Evolutionary conservation across 1,140 invertebrate genomes (phyloP).

Genomic region (Eumaeus atala): DNA sequence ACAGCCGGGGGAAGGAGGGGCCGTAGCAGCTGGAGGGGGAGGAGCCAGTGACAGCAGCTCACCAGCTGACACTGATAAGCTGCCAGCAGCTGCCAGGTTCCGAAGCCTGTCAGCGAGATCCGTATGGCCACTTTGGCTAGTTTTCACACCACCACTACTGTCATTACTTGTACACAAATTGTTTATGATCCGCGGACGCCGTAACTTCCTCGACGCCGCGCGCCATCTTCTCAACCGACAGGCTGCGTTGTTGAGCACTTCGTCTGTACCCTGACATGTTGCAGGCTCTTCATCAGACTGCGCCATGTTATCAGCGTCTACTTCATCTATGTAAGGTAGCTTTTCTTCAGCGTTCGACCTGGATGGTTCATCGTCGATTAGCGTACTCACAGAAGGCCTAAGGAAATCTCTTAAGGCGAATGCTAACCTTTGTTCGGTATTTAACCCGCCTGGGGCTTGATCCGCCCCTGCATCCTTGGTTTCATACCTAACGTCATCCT

Average conservation of each 20-base stretch:
- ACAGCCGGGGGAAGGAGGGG: conserved; percentile 59
- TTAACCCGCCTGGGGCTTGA: conserved; percentile 41
- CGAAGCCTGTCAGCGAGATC: conserved; percentile 64
- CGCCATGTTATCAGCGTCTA: conserved; percentile 33
- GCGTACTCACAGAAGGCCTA: conserved; percentile 34
- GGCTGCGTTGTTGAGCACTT: conserved; percentile 61
- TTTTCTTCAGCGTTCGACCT: conserved; percentile 39
- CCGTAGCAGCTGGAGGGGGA: conserved; percentile 63
- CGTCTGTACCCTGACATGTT: conserved; percentile 49
- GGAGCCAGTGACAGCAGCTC: conserved; percentile 70
- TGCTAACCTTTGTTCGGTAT: conserved; percentile 49
- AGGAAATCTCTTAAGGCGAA: conserved; percentile 61
- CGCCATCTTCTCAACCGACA: conserved; percentile 57
- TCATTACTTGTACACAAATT: conserved; percentile 59
- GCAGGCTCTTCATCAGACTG: conserved; percentile 54
- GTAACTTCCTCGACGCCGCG: conserved; percentile 53
- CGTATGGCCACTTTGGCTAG: conserved; percentile 49
- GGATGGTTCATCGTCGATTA: conserved; percentile 44
- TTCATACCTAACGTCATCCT: conserved; percentile 36
- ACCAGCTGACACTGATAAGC: conserved; percentile 68
- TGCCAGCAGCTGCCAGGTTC: conserved; percentile 71
- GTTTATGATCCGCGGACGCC: conserved; percentile 55
- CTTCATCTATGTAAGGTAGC: conserved; percentile 60
- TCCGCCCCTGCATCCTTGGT: conserved; percentile 31
- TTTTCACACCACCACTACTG: conserved; percentile 36